Evolutionary conservation across 2,888 invertebrate genomes (phyloP).

Genomic region (Stenolophus ochropezus): DNA sequence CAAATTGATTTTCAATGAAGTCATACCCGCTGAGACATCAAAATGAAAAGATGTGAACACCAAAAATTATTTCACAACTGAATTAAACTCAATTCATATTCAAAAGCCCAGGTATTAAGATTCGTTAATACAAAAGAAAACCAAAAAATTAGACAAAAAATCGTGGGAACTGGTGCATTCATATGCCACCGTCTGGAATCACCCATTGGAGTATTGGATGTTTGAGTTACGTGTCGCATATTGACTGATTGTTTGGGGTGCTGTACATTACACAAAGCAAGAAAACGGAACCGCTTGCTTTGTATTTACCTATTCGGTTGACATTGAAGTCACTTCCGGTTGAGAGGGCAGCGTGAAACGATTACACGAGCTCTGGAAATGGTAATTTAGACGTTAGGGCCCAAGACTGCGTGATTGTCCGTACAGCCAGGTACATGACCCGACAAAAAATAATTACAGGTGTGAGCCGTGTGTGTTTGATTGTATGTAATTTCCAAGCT

Average conservation of each 20-base stretch:
- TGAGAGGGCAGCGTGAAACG: constrained; percentile 50
- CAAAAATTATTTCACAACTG: constrained; percentile 29
- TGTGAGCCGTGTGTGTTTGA: constrained; percentile 36
- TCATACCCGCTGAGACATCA: constrained; percentile 10
- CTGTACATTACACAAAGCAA: constrained; percentile 43
- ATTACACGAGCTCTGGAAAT: constrained; percentile 8
- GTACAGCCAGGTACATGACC: constrained; percentile 19
- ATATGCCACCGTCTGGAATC: constrained; percentile 4
- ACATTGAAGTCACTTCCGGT: constrained; percentile 58
- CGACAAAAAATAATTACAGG: constrained; percentile 58
- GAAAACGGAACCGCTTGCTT: constrained; percentile 44
- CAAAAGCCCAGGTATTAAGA: constrained; percentile 19
- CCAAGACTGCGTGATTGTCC: constrained; percentile 32
- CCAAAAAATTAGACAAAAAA: constrained; percentile 54
- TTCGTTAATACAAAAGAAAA: constrained; percentile 48
- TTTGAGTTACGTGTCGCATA: background rate
- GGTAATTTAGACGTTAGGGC: constrained; percentile 44
- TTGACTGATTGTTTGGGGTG: background rate
- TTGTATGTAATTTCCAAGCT: constrained; percentile 45
- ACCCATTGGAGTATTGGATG: background rate
- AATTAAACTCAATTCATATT: constrained; percentile 34
- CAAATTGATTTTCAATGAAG: constrained; percentile 28
- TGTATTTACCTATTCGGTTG: constrained; percentile 58
- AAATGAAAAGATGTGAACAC: background rate
- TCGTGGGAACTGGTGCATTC: constrained; percentile 54